Conservation (phyloP, 2,797 vertebrate genomes). For the Hephaestus fuliginosus region DNA sequence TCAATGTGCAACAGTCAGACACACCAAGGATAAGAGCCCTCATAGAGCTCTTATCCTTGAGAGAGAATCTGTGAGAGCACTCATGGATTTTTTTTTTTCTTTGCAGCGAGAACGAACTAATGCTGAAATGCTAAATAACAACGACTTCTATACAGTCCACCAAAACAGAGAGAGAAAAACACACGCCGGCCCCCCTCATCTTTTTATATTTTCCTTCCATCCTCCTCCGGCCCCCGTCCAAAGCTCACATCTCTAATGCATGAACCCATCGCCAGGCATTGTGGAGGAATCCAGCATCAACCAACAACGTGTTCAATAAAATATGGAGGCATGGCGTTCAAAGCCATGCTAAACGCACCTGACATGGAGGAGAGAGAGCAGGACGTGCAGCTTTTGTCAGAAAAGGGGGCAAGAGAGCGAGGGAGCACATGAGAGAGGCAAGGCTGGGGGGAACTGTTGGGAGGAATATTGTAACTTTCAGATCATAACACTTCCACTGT, state of each 20-base stretch:
- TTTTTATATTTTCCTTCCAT: conserved; percentile 59
- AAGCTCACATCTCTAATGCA: conserved; percentile 84
- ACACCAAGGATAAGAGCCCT: conserved; percentile 46
- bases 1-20: conserved; percentile 59
- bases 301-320: conserved; percentile 88
- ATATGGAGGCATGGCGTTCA: conserved; percentile 84
- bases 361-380: conserved; percentile 70
- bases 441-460: conserved; percentile 58
- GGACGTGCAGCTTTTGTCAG: conserved; percentile 78
- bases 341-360: conserved; percentile 87
- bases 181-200: conserved; percentile 35
- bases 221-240: conserved; percentile 58
- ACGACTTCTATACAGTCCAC: conserved; percentile 61
- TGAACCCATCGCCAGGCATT: conserved; percentile 80
- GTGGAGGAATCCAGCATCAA: conserved; percentile 83
- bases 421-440: conserved; percentile 36
- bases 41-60: conserved; percentile 61
- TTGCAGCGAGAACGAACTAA: conserved; percentile 48
- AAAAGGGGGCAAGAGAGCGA: conserved; percentile 30
- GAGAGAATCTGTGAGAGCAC: conserved; percentile 58
- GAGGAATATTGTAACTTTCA: conserved; percentile 67
- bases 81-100: conserved; percentile 58
- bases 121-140: conserved; percentile 72
- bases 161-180: conserved; percentile 65
- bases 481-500: conserved; percentile 57